Evolutionary conservation across 2,113 vertebrate genomes (phyloP).

Genomic region (Danio rerio): DNA sequence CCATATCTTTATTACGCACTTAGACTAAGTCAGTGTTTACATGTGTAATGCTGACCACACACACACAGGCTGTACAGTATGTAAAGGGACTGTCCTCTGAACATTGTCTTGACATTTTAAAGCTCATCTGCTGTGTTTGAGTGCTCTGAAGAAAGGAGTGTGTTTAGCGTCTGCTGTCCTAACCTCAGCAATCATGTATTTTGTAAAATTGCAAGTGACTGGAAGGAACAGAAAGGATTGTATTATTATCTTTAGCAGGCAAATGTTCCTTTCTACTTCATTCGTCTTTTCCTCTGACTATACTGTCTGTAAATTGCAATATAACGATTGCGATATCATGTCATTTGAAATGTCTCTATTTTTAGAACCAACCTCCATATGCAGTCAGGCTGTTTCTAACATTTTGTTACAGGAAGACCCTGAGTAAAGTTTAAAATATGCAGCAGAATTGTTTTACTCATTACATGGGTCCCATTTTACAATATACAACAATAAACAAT

Average conservation of each 20-base stretch:
- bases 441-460: neutral
- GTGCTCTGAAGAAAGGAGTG: conserved; percentile 28
- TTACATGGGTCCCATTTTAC: neutral
- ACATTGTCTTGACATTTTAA: neutral
- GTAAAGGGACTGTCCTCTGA: neutral
- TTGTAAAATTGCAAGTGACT: neutral
- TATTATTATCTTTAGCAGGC: neutral
- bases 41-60: conserved; percentile 29
- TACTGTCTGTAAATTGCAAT: neutral
- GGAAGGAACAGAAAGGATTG: neutral
- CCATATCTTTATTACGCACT: conserved; percentile 31
- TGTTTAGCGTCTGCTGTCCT: neutral
- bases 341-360: neutral
- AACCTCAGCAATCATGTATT: conserved; percentile 1
- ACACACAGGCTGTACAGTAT: conserved; percentile 36
- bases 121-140: conserved; percentile 41
- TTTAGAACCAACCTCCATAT: neutral
- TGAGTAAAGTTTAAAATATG: neutral
- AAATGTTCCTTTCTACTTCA: neutral
- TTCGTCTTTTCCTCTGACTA: neutral
- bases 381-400: neutral
- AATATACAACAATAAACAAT: too few relatives aligned
- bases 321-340: neutral
- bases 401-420: neutral
- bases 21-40: conserved; percentile 42